A percentile compares a stretch with the other conserved stretches of the same genome.
Evolutionary conservation across 2,797 vertebrate genomes (phyloP).

Genomic region (Melanotaenia parkinsoni): DNA sequence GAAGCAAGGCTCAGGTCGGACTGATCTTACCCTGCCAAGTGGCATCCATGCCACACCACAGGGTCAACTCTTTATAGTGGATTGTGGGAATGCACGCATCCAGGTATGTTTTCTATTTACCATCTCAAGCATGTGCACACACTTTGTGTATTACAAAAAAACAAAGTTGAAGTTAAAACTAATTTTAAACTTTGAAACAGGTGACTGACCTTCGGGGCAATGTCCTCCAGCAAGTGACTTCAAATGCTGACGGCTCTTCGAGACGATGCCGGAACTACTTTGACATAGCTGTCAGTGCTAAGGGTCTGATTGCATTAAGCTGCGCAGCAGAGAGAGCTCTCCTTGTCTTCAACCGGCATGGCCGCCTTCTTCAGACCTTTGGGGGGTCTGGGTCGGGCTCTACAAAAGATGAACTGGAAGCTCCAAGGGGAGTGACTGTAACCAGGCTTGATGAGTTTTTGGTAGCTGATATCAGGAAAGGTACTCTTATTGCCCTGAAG

Average conservation of each 20-base stretch:
- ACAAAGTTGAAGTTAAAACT: conserved; percentile 3
- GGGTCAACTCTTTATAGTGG: conserved; percentile 85
- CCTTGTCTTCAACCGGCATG: conserved; percentile 84
- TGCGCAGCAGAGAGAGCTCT: conserved; percentile 82
- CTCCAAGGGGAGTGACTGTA: conserved; percentile 83
- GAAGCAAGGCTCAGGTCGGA: conserved; percentile 85
- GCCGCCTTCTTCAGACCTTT: conserved; percentile 83
- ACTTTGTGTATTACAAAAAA: not conserved
- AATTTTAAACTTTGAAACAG: conserved; percentile 52
- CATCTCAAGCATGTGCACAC: not conserved
- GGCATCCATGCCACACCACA: conserved; percentile 81
- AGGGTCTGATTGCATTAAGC: conserved; percentile 85
- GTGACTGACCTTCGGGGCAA: conserved; percentile 81
- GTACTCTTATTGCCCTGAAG: conserved; percentile 79
- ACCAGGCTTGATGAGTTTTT: conserved; percentile 83
- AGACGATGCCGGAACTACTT: conserved; percentile 83
- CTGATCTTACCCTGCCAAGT: conserved; percentile 84
- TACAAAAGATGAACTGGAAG: conserved; percentile 80
- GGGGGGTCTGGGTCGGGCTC: conserved; percentile 72
- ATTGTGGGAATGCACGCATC: conserved; percentile 86
- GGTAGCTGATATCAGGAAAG: conserved; percentile 84
- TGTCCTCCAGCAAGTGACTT: conserved; percentile 82
- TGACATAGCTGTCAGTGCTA: conserved; percentile 84
- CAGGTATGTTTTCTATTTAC: conserved; percentile 71
- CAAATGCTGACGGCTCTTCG: conserved; percentile 62